phyloP scores from a whole-genome alignment of 1,140 invertebrate genomes.

The Eufriesea mexicana region DNA sequence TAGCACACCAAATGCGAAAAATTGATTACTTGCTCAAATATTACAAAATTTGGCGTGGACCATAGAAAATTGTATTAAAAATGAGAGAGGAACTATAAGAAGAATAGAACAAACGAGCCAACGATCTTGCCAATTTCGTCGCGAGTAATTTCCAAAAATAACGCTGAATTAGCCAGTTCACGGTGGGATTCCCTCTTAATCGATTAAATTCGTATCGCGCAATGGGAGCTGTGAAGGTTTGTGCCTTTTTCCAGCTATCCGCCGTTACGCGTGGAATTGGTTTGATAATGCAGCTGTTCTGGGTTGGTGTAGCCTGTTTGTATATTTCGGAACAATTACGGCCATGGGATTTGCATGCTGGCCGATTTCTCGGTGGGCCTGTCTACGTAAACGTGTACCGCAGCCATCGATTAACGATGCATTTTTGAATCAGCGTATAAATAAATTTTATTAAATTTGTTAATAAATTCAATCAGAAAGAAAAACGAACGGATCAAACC shows the following conservation, averaged over 20 bases:
- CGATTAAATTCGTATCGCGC: not conserved
- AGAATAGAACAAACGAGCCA: no score
- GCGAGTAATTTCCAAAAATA: not conserved
- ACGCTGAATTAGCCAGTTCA: not conserved
- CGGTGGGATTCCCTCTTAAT: not conserved
- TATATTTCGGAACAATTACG: slow-evolving; percentile 30
- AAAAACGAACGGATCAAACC: slow-evolving; percentile 4
- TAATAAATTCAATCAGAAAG: slow-evolving; percentile 17
- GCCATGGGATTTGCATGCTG: slow-evolving; percentile 12
- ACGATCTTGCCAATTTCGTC: no score
- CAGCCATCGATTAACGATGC: slow-evolving; percentile 40
- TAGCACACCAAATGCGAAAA: no score
- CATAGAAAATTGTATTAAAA: no score
- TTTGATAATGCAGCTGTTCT: slow-evolving; percentile 9
- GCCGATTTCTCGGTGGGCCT: slow-evolving; percentile 27
- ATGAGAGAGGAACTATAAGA: no score
- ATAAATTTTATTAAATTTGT: slow-evolving; percentile 32
- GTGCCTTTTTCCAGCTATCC: not conserved
- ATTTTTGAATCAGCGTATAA: slow-evolving; percentile 16
- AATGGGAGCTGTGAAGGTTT: not conserved
- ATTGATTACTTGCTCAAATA: no score
- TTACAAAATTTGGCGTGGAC: no score
- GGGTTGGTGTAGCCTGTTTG: not conserved
- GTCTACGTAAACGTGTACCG: slow-evolving; percentile 9
- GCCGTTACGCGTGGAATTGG: not conserved